Conservation (phyloP, 2,113 vertebrate genomes). For the Petrocephalus microphthalmus region DNA sequence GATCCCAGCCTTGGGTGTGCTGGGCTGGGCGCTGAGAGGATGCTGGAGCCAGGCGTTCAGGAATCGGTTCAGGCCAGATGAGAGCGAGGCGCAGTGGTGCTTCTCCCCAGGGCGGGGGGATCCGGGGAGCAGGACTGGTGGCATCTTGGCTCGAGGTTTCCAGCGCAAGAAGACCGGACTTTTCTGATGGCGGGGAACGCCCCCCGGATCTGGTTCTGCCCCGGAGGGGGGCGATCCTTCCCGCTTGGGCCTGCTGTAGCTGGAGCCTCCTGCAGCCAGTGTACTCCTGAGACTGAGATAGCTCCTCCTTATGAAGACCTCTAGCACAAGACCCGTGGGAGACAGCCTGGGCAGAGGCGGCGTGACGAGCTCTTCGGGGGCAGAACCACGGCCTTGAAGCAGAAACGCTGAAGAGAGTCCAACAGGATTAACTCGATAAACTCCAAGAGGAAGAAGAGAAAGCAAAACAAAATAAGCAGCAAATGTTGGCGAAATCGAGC, state of each 20-base stretch:
- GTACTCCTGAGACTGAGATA: background rate
- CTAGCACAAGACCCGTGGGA: background rate
- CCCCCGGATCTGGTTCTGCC: background rate
- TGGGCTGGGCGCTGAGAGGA: constrained; percentile 7
- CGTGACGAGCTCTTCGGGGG: background rate
- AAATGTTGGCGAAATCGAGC: background rate
- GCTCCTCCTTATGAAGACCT: background rate
- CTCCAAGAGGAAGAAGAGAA: background rate
- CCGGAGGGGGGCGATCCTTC: no score
- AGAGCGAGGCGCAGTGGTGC: background rate
- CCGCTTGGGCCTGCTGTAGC: background rate
- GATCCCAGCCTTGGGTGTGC: background rate
- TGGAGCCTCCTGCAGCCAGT: background rate
- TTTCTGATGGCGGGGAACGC: background rate
- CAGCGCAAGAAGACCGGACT: background rate
- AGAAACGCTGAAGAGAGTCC: background rate
- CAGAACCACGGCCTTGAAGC: background rate
- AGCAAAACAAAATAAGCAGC: background rate
- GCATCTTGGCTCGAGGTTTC: background rate
- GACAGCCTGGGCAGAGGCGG: background rate
- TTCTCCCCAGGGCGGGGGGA: background rate
- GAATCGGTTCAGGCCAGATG: constrained; percentile 25
- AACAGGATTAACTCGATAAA: background rate
- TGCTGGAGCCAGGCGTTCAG: constrained; percentile 10
- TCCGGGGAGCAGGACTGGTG: background rate